These are phyloP conservation scores for Dilophus febrilis DNA, from an alignment of 2,888 invertebrate genomes.

Conservation along the genomic window DNA sequence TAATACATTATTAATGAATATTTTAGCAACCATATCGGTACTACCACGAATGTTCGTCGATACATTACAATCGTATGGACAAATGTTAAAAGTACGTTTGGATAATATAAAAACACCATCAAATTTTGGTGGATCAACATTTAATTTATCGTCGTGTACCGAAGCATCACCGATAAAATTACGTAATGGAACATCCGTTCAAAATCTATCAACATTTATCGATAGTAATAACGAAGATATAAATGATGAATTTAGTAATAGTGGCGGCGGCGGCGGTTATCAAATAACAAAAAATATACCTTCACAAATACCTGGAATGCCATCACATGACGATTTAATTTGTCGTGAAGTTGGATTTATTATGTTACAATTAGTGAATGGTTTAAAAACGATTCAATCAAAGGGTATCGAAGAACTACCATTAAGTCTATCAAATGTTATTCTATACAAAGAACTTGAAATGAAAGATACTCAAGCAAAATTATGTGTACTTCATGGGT, in stretches of 20 bases:
- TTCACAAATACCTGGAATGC: conserved; percentile 19
- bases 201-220: conserved; percentile 25
- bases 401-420: conserved; percentile 68
- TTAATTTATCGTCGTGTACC: conserved; percentile 19
- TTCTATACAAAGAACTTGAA: conserved; percentile 48
- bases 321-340: conserved; percentile 32
- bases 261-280: background rate
- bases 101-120: conserved; percentile 23
- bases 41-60: conserved; percentile 57
- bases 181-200: conserved; percentile 35
- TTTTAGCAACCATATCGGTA: conserved; percentile 59
- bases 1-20: conserved; percentile 7
- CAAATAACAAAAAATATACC: background rate
- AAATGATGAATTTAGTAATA: background rate
- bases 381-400: conserved; percentile 64
- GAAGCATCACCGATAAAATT: conserved; percentile 9
- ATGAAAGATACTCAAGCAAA: conserved; percentile 42
- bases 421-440: conserved; percentile 50
- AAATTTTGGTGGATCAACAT: conserved; percentile 29
- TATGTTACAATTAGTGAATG: conserved; percentile 64
- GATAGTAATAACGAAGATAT: conserved; percentile 17
- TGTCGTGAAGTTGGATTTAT: conserved; percentile 56
- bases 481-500: conserved; percentile 62
- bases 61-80: conserved; percentile 53
- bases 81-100: conserved; percentile 35